Evolutionary conservation across 2,113 vertebrate species (phyloP).

Genomic region (Balaeniceps rex): DNA sequence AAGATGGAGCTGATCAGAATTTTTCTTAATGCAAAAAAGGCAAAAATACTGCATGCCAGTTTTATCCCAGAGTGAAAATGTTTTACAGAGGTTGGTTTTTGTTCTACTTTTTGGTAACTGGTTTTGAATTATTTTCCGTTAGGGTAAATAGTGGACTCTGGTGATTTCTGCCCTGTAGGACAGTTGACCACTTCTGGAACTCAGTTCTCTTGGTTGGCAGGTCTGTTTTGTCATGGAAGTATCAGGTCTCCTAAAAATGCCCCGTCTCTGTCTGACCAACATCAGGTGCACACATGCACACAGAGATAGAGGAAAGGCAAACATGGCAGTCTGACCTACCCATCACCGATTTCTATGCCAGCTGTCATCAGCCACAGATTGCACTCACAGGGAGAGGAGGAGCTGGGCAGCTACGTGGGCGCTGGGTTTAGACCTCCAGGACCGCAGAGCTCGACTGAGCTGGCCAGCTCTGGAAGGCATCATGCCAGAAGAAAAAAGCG

Average conservation of each 20-base stretch:
- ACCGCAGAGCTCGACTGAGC: not conserved
- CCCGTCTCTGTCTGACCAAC: not conserved
- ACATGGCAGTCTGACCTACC: not conserved
- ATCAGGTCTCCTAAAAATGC: not conserved
- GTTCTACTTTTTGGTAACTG: not conserved
- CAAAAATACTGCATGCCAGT: not conserved
- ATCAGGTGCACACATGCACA: not conserved
- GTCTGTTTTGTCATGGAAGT: not conserved
- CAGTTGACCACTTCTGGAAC: not conserved
- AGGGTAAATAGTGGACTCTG: not conserved
- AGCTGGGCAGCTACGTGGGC: not conserved
- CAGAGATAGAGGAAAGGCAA: not conserved
- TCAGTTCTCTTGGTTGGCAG: not conserved
- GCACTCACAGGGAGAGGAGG: not conserved
- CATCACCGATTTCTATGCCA: not conserved
- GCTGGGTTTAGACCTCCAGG: not conserved
- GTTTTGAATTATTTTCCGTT: not conserved
- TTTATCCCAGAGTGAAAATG: not conserved
- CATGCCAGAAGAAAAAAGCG: not conserved
- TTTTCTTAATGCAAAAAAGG: not conserved
- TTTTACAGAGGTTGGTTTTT: not conserved
- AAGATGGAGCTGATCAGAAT: not conserved
- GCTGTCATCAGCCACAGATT: not conserved
- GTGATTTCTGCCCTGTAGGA: not conserved
- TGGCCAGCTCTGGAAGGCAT: not conserved